These are phyloP conservation scores for Leuctra nigra DNA, from an alignment of 2,888 invertebrate species.

Conservation along the genomic window DNA sequence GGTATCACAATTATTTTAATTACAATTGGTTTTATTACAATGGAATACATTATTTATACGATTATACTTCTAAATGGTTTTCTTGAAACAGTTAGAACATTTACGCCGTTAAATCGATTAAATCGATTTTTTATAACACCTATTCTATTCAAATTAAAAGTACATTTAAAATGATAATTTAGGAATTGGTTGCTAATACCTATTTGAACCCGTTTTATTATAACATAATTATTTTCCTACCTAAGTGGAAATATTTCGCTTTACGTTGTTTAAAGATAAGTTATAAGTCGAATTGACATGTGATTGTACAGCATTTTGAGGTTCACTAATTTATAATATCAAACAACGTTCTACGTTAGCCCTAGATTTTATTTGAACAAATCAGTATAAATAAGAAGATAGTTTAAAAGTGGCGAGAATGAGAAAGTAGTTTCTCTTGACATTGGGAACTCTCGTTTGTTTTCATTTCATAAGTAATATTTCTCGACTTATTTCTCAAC, in stretches of 20 bases:
- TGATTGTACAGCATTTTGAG: background rate
- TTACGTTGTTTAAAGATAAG: background rate
- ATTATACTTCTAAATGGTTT: slow-evolving; percentile 5
- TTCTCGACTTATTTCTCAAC: no score
- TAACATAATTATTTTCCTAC: background rate
- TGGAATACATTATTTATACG: background rate
- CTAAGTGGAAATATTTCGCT: background rate
- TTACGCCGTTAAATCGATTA: slow-evolving; percentile 14
- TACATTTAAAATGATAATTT: background rate
- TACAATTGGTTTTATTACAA: background rate
- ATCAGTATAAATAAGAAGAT: background rate
- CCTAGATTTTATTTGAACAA: no score
- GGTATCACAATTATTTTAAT: slow-evolving; percentile 9
- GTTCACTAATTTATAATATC: background rate
- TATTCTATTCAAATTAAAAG: slow-evolving; percentile 1
- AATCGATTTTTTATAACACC: slow-evolving; percentile 13
- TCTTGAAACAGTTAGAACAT: slow-evolving; percentile 15
- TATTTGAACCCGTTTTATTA: slow-evolving; percentile 11
- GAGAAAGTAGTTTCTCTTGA: no score
- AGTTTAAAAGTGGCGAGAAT: no score
- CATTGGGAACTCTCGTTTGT: no score
- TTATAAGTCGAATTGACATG: slow-evolving; percentile 5
- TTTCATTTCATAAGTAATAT: no score
- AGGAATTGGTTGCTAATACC: background rate
- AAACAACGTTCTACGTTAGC: no score